A percentile compares a stretch with the other conserved stretches of the same genome.
Conservation (phyloP, 2,797 vertebrate genomes). For the Megaceryle alcyon region DNA sequence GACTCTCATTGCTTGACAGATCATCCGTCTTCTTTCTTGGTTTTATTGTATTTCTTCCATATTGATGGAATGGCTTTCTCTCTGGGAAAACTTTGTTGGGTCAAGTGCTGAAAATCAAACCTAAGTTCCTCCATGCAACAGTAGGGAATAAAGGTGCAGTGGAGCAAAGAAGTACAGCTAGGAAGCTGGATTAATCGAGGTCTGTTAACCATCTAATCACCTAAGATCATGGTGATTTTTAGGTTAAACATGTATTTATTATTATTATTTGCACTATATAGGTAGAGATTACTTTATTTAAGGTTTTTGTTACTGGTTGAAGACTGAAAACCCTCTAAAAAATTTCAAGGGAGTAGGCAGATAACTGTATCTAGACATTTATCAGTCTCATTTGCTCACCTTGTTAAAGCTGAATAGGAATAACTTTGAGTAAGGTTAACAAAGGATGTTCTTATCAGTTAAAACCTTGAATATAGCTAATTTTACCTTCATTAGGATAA, state of each 20-base stretch:
- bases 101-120: slow-evolving; percentile 9
- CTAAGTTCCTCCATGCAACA: neutral
- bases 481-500: neutral
- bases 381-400: neutral
- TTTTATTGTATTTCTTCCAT: slow-evolving; percentile 63
- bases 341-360: neutral
- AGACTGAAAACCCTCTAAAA: neutral
- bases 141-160: neutral
- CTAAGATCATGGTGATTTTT: neutral
- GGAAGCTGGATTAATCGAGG: neutral
- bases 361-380: neutral
- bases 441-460: neutral
- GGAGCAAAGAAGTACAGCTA: neutral
- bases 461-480: neutral
- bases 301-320: neutral
- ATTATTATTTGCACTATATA: neutral
- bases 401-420: neutral
- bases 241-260: neutral
- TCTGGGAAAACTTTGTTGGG: slow-evolving; percentile 24
- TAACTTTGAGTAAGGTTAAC: neutral
- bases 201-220: neutral
- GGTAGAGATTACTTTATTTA: neutral
- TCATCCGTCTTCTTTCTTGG: slow-evolving; percentile 41
- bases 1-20: slow-evolving; percentile 5
- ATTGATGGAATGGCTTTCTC: slow-evolving; percentile 24